Conservation (phyloP, 2,888 invertebrate genomes). For the Tetrapedia diversipes region DNA sequence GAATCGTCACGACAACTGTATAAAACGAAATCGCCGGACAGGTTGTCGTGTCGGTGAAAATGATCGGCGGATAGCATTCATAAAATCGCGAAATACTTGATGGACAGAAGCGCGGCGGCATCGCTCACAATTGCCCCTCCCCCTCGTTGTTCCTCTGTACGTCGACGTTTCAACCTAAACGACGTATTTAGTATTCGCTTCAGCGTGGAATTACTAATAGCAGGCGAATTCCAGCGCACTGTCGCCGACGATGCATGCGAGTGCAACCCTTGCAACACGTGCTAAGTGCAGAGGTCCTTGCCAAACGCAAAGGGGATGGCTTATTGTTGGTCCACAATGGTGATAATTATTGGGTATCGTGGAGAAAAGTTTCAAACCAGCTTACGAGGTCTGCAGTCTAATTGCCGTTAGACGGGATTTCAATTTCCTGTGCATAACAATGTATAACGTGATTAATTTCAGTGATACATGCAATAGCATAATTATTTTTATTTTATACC, state of each 20-base stretch:
- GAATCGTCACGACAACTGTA: conserved; percentile 2
- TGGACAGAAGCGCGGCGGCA: conserved; percentile 26
- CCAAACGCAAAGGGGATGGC: conserved; percentile 34
- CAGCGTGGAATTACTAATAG: conserved; percentile 65
- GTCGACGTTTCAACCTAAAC: conserved; percentile 42
- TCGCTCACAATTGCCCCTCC: neutral
- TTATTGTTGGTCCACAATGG: conserved; percentile 65
- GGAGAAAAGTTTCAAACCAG: conserved; percentile 23
- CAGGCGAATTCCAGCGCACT: conserved; percentile 63
- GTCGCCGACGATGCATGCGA: conserved; percentile 42
- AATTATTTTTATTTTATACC: too few relatives aligned
- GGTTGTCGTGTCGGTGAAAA: conserved; percentile 12
- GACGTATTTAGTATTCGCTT: conserved; percentile 69
- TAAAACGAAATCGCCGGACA: conserved; percentile 27
- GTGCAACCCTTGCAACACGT: conserved; percentile 54
- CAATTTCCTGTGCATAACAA: too few relatives aligned
- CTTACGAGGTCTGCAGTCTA: conserved; percentile 1
- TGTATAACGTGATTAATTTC: too few relatives aligned
- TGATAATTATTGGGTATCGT: conserved; percentile 59
- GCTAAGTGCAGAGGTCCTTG: conserved; percentile 37
- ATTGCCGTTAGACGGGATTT: neutral
- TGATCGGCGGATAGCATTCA: conserved; percentile 20
- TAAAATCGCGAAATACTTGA: conserved; percentile 39
- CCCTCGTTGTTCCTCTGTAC: neutral
- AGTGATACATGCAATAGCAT: too few relatives aligned